Percentiles rank a stretch among this genome's conserved stretches.
Conservation (phyloP, 1,140 invertebrate species). For the Orussus abietinus region DNA sequence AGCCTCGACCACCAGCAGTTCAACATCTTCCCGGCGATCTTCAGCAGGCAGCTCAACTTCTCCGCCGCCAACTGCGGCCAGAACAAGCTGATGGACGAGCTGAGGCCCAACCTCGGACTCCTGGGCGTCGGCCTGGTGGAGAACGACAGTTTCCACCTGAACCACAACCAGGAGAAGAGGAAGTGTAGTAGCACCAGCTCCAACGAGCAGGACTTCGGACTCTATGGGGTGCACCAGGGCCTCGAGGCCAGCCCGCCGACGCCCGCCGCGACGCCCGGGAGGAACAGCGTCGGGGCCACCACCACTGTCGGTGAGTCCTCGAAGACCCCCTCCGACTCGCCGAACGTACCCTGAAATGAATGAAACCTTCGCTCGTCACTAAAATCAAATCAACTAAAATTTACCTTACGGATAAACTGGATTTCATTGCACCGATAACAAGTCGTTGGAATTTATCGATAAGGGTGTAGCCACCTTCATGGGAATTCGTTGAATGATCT, state of each 20-base stretch:
- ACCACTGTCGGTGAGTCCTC: slow-evolving; percentile 45
- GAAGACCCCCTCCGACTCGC: too few species aligned
- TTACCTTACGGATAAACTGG: too few species aligned
- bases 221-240: slow-evolving; percentile 59
- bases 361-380: too few species aligned
- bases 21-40: slow-evolving; percentile 85
- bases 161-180: slow-evolving; percentile 57
- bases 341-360: too few species aligned
- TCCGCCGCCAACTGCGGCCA: slow-evolving; percentile 63
- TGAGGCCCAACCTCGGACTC: slow-evolving; percentile 74
- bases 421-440: too few species aligned
- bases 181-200: slow-evolving; percentile 75
- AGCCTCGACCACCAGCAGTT: slow-evolving; percentile 73
- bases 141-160: slow-evolving; percentile 64
- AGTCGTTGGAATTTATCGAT: too few species aligned
- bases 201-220: slow-evolving; percentile 75
- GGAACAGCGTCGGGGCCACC: slow-evolving; percentile 43
- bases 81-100: slow-evolving; percentile 77
- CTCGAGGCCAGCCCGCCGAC: slow-evolving; percentile 48
- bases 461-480: too few species aligned
- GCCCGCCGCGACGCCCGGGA: slow-evolving; percentile 60
- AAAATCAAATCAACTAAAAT: too few species aligned
- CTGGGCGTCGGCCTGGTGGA: slow-evolving; percentile 75
- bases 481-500: too few species aligned
- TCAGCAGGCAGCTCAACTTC: slow-evolving; percentile 81